Conservation (phyloP, 2,113 vertebrate species). For the Lamprologus tigripictilis region DNA sequence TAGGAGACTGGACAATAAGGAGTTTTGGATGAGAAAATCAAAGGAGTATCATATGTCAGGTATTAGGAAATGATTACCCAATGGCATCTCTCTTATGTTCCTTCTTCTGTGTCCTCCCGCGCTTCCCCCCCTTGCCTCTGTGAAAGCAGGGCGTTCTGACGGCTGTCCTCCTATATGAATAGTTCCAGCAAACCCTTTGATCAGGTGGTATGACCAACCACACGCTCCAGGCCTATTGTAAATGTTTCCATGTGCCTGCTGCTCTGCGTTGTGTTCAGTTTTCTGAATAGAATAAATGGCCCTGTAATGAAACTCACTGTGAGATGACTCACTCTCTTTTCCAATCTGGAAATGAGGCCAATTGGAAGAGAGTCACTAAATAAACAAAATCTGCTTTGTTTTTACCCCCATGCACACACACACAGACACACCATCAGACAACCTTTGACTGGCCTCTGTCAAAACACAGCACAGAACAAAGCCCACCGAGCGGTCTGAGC, state of each 20-base stretch:
- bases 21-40: constrained; percentile 25
- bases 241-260: constrained; percentile 61
- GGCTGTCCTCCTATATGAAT: constrained; percentile 20
- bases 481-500: neutral
- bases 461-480: constrained; percentile 21
- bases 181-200: constrained; percentile 52
- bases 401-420: neutral
- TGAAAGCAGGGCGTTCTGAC: neutral
- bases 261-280: constrained; percentile 26
- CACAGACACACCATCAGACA: neutral
- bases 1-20: neutral
- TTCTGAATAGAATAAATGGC: constrained; percentile 33
- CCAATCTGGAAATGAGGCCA: constrained; percentile 28
- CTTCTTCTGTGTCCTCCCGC: neutral
- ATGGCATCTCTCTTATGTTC: constrained; percentile 3
- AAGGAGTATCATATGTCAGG: constrained; percentile 58
- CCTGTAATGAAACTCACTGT: constrained; percentile 28
- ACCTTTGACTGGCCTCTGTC: constrained; percentile 16
- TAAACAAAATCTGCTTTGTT: constrained; percentile 27
- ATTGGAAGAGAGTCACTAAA: constrained; percentile 10
- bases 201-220: constrained; percentile 47
- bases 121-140: neutral
- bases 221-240: constrained; percentile 41
- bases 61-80: constrained; percentile 54
- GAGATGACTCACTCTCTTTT: constrained; percentile 53